These are phyloP conservation scores for Dicycla oo DNA, from an alignment of 2,888 invertebrate species.

Conservation along the genomic window DNA sequence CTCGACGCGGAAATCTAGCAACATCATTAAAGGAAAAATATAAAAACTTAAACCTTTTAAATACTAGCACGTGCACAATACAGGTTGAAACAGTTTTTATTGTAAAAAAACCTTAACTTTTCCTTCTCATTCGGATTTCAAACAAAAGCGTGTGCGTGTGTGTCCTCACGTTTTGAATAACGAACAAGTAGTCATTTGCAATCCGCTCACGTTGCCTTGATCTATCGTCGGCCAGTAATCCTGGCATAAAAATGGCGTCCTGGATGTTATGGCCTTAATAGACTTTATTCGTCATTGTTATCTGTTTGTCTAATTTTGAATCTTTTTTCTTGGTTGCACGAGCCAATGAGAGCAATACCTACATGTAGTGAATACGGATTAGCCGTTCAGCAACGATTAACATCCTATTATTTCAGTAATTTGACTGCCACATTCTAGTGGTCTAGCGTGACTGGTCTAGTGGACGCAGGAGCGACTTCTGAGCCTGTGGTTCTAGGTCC, in stretches of 20 bases:
- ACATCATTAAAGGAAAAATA: neutral
- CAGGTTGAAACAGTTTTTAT: slow-evolving; percentile 1
- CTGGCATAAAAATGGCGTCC: slow-evolving; percentile 28
- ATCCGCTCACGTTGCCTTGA: slow-evolving; percentile 38
- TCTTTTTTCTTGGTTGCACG: too few relatives aligned
- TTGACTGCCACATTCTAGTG: neutral
- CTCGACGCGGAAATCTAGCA: neutral
- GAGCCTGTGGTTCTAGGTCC: too few relatives aligned
- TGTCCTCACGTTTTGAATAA: slow-evolving; percentile 28
- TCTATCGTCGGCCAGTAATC: slow-evolving; percentile 40
- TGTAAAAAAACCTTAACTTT: too few relatives aligned
- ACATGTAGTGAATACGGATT: too few relatives aligned
- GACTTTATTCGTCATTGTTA: slow-evolving; percentile 16
- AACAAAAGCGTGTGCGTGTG: too few relatives aligned
- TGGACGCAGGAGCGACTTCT: too few relatives aligned
- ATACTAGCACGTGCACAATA: neutral
- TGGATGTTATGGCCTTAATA: neutral
- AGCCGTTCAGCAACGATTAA: too few relatives aligned
- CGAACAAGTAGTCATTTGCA: slow-evolving; percentile 35
- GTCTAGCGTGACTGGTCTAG: too few relatives aligned
- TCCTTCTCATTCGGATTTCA: too few relatives aligned
- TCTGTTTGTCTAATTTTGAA: too few relatives aligned
- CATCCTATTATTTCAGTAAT: neutral
- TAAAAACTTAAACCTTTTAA: neutral
- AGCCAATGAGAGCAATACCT: too few relatives aligned